Base-by-base conservation (phyloP, 2,888 invertebrate species). In the Tortricodes alternella region DNA sequence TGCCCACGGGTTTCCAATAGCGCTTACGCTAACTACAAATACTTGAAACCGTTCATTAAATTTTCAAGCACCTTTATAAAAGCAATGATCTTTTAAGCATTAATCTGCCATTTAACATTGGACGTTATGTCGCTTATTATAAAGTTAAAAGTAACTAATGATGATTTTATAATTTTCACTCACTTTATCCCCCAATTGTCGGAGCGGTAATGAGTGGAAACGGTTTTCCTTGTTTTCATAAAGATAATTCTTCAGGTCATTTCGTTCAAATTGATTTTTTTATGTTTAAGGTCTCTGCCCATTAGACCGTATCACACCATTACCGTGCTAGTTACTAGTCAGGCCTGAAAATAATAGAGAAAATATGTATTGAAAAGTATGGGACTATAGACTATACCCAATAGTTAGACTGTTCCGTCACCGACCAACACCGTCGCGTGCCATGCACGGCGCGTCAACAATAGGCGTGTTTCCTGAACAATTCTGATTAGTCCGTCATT, bases 41-140 rank as follows among this genome's bases (percentile, higher is more conserved):
- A 19, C 53, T 53, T 24, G 9, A 53, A 46, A 34, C 46, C 32
- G 46, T 48, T 48, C 46, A 53, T 53, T 48, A 53, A 41, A 53
- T 27, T 15, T 23, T 6, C 24, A 19, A 48, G 46, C 8, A 21
- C 13, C 46, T 24, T 53, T 39, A 46, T 34, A 35, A 53, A 41
- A 13, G 19, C 46, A 38, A 46, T 46, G 46, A 32, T 18, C 18
- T 46, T 2, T 39, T 34, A 23, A 32, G 34, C 13, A 23, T 48
- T 2, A 5, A 39, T 3, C 6, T 2, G 9, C 19, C 3, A 7
- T 13, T 15, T 7, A 24, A 53, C 7, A 34, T 48, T 13, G 1
- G n/a, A 46, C 34, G 13, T 41, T 53, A 24, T 4, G 1, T 1
- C 2, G 2, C 34, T 34, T 4, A 5, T 5, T 2, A 19, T 41